phyloP scores from a whole-genome alignment of 2,797 vertebrate genomes.

The Epinephelus coioides region DNA sequence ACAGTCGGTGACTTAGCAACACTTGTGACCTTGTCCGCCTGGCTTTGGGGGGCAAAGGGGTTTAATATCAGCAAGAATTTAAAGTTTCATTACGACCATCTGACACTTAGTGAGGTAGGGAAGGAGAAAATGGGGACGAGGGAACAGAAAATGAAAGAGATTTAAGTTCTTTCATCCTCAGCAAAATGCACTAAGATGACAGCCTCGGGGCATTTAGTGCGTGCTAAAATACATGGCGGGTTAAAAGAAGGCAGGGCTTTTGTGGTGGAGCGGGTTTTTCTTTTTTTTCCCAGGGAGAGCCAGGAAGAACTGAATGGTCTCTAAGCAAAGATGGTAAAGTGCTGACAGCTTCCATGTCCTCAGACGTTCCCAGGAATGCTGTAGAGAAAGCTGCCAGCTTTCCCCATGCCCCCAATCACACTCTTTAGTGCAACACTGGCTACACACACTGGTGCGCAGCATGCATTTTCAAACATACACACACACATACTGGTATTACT shows the following conservation, averaged over 20 bases:
- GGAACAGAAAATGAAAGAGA: constrained; percentile 60
- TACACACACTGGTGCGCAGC: constrained; percentile 1
- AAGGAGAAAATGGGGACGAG: constrained; percentile 42
- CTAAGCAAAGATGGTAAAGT: constrained; percentile 48
- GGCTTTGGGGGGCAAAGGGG: constrained; percentile 57
- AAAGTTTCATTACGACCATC: constrained; percentile 75
- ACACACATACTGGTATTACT: not conserved
- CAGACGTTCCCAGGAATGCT: constrained; percentile 31
- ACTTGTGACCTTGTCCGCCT: constrained; percentile 69
- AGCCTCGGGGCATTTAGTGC: constrained; percentile 59
- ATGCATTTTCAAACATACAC: not conserved
- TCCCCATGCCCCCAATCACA: constrained; percentile 11
- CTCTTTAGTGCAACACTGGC: not conserved
- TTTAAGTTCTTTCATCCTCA: constrained; percentile 75
- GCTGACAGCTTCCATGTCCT: constrained; percentile 64
- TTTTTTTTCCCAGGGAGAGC: constrained; percentile 25
- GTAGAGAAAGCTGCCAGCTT: constrained; percentile 20
- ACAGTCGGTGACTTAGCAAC: constrained; percentile 76
- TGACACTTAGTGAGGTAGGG: constrained; percentile 52
- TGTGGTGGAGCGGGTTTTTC: constrained; percentile 10
- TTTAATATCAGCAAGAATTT: constrained; percentile 81
- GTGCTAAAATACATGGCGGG: constrained; percentile 62
- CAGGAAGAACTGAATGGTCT: constrained; percentile 48
- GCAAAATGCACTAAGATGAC: constrained; percentile 79
- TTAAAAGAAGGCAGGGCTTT: constrained; percentile 57